Percentiles rank a stretch among this genome's conserved stretches.
phyloP scores from a whole-genome alignment of 2,113 vertebrate genomes.

The Leiothrix lutea region DNA sequence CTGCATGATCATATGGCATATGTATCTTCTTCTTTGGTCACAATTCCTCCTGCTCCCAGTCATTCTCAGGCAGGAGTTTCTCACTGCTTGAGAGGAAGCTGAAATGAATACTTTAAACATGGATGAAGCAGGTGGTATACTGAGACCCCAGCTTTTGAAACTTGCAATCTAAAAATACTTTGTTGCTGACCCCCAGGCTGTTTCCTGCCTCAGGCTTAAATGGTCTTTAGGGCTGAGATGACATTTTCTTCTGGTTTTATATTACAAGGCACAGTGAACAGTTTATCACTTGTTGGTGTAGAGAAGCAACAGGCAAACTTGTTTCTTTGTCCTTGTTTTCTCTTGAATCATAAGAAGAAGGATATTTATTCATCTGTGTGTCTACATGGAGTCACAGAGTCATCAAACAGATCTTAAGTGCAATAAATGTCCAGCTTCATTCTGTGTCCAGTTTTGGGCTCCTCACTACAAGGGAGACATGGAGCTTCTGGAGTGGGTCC shows the following conservation, averaged over 20 bases:
- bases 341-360: neutral
- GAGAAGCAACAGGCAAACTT: neutral
- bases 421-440: too few relatives aligned
- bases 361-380: neutral
- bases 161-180: neutral
- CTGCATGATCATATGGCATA: neutral
- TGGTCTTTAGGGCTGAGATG: neutral
- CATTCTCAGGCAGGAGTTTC: neutral
- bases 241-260: neutral
- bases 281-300: neutral
- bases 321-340: neutral
- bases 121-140: neutral
- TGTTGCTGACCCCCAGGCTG: neutral
- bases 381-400: neutral
- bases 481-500: neutral
- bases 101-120: neutral
- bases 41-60: neutral
- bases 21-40: neutral
- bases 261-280: neutral
- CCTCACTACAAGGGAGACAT: neutral
- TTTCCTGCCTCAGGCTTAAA: neutral
- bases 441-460: neutral
- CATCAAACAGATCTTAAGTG: neutral
- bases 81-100: neutral
- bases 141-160: neutral